These are phyloP conservation scores for Acanthurus lineatus DNA, from an alignment of 2,797 vertebrate species.

Conservation along the genomic window DNA sequence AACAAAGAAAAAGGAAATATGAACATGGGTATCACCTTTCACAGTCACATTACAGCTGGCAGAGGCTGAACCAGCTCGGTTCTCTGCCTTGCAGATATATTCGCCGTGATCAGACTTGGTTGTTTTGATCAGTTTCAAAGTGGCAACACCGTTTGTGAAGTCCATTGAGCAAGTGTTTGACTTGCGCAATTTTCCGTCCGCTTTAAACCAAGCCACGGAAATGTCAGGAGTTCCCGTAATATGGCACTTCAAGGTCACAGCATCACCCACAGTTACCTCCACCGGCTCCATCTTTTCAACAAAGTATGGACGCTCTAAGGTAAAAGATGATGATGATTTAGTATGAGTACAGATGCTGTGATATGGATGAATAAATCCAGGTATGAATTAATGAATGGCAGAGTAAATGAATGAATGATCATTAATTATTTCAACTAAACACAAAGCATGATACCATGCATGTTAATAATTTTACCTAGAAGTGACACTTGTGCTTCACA, in stretches of 20 bases:
- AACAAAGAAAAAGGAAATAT: slow-evolving; percentile 22
- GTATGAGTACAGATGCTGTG: slow-evolving; percentile 42
- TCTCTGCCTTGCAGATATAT: slow-evolving; percentile 93
- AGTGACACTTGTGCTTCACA: slow-evolving; percentile 81
- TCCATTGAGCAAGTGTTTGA: slow-evolving; percentile 92
- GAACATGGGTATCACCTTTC: slow-evolving; percentile 89
- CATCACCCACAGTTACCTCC: slow-evolving; percentile 89
- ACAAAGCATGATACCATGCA: slow-evolving; percentile 7
- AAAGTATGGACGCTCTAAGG: slow-evolving; percentile 95
- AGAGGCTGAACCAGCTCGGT: slow-evolving; percentile 90
- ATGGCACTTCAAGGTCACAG: slow-evolving; percentile 88
- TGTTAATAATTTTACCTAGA: slow-evolving; percentile 67
- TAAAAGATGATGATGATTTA: slow-evolving; percentile 55
- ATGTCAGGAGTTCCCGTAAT: slow-evolving; percentile 94
- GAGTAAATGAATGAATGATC: slow-evolving; percentile 15
- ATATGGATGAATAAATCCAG: slow-evolving; percentile 21
- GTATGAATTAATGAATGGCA: slow-evolving; percentile 34
- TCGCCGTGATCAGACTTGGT: slow-evolving; percentile 88
- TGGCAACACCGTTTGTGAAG: slow-evolving; percentile 90
- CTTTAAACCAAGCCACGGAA: slow-evolving; percentile 94
- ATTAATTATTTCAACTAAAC: slow-evolving; percentile 5
- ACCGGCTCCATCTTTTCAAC: slow-evolving; percentile 89
- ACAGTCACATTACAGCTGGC: slow-evolving; percentile 89
- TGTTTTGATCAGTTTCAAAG: slow-evolving; percentile 90
- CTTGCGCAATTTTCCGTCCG: slow-evolving; percentile 90